A percentile compares a stretch with the other conserved stretches of the same genome.
phyloP scores from a whole-genome alignment of 2,888 invertebrate genomes.

The Branchipolynoe longqiensis region DNA sequence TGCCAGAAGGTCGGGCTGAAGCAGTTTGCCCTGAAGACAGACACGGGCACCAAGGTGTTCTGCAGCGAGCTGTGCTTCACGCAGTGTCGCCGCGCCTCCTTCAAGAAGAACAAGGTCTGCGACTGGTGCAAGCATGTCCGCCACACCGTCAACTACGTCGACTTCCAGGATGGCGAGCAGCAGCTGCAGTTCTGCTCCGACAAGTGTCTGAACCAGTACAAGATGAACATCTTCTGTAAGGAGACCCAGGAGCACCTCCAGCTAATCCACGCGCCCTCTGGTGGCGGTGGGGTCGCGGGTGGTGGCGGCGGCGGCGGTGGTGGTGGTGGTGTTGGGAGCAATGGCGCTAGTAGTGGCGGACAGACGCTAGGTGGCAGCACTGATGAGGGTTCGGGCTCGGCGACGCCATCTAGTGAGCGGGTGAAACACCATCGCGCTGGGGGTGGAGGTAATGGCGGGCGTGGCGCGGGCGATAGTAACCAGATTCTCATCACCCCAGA shows the following conservation, averaged over 20 bases:
- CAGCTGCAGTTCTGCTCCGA: slow-evolving; percentile 94
- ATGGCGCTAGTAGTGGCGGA: no score
- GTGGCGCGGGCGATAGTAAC: neutral
- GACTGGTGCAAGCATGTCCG: slow-evolving; percentile 96
- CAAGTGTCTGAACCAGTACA: slow-evolving; percentile 96
- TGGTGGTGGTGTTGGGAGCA: slow-evolving; percentile 54
- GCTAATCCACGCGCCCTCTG: slow-evolving; percentile 85
- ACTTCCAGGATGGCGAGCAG: slow-evolving; percentile 93
- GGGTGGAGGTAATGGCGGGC: slow-evolving; percentile 52
- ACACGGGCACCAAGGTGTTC: slow-evolving; percentile 83
- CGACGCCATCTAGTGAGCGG: neutral
- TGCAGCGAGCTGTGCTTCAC: slow-evolving; percentile 92
- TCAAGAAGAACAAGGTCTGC: slow-evolving; percentile 93
- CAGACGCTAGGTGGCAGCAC: no score
- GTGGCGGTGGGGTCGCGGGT: slow-evolving; percentile 44
- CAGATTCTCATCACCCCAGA: slow-evolving; percentile 91
- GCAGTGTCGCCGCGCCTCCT: slow-evolving; percentile 92
- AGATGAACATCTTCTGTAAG: slow-evolving; percentile 97
- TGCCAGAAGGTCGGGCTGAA: slow-evolving; percentile 81
- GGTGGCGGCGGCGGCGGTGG: slow-evolving; percentile 26
- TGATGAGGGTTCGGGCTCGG: no score
- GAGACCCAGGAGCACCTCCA: slow-evolving; percentile 94
- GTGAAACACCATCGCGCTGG: neutral
- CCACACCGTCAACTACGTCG: slow-evolving; percentile 94
- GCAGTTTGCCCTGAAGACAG: slow-evolving; percentile 77